Evolutionary conservation across 1,140 invertebrate genomes (phyloP), one percentile per base, ranked within the genome.

Genomic region (Drosophila nebulosa): DNA sequence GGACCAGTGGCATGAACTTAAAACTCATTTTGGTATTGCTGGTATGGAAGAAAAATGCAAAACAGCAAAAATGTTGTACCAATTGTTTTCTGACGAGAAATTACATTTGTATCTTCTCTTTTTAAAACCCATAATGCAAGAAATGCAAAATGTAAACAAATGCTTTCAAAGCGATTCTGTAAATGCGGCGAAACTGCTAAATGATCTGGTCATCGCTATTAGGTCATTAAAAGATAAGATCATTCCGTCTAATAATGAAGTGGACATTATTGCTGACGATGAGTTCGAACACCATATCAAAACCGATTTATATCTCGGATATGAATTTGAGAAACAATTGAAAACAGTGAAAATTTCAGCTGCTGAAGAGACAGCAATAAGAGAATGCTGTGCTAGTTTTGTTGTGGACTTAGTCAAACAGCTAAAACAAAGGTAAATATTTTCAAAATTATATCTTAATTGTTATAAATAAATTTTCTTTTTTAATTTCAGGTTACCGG

Each of bases 21-120:
- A 42, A 42, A 42, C 36, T 42, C 46, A 63, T n/a, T 53, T 62
- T 24, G 46, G 21, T 16, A 62, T 62, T 52, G 60, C 60, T 14
- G 46, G 42, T 16, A 14, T 10, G 6, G 22, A 32, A 10, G n/a
- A 62, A 26, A 62, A 39, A 53, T 62, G 60, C 50, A 52, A 53
- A 62, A 53, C 60, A 12, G 46, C 46, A 10, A 52, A 62, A 53
- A 52, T 62, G 1, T 9, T 62, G 16, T 53, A 62, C 7, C 6
- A 52, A 5, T 60, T 24, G 14, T 60, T 50, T 24, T 46, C 22
- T 10, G 39, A 46, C 36, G 12, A 27, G 9, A 60, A 60, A 46
- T 14, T 21, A 5, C n/a, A 52, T 1, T 24, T 62, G 21, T 52
- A n/a, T 24, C 21, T 60, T 24, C 14, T 50, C 10, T 60, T 60